Evolutionary conservation across 2,113 vertebrate genomes (phyloP).

Genomic region (Bubalus kerabau): DNA sequence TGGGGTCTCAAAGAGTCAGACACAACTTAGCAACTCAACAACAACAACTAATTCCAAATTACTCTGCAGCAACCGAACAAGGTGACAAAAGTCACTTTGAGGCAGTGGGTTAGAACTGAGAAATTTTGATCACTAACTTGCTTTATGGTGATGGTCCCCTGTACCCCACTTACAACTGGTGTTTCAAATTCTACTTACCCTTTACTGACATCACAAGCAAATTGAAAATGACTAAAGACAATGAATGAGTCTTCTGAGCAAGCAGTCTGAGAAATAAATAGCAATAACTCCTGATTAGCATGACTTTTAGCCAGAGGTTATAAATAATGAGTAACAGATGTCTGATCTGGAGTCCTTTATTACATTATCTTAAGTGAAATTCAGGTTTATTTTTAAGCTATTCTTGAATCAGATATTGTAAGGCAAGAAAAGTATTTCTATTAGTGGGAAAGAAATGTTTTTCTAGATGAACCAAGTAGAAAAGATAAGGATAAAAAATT

Average conservation of each 20-base stretch:
- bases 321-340: conserved; percentile 32
- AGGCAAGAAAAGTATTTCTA: conserved; percentile 22
- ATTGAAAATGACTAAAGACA: conserved; percentile 8
- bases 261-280: conserved; percentile 14
- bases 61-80: background rate
- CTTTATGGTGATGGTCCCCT: background rate
- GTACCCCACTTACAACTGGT: background rate
- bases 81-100: background rate
- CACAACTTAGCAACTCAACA: background rate
- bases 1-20: background rate
- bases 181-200: background rate
- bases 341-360: conserved; percentile 22
- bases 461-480: background rate
- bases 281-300: background rate
- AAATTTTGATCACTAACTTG: background rate
- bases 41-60: background rate
- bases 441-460: conserved; percentile 27
- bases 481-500: conserved; percentile 42
- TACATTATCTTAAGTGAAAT: conserved; percentile 46
- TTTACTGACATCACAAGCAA: background rate
- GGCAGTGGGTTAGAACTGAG: background rate
- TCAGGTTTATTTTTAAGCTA: conserved; percentile 36
- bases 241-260: background rate
- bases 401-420: conserved; percentile 33
- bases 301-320: conserved; percentile 13